Percentiles rank a stretch among this genome's conserved stretches.
These are phyloP conservation scores for Oreotrochilus melanogaster DNA, from an alignment of 2,113 vertebrate genomes.

Conservation along the genomic window DNA sequence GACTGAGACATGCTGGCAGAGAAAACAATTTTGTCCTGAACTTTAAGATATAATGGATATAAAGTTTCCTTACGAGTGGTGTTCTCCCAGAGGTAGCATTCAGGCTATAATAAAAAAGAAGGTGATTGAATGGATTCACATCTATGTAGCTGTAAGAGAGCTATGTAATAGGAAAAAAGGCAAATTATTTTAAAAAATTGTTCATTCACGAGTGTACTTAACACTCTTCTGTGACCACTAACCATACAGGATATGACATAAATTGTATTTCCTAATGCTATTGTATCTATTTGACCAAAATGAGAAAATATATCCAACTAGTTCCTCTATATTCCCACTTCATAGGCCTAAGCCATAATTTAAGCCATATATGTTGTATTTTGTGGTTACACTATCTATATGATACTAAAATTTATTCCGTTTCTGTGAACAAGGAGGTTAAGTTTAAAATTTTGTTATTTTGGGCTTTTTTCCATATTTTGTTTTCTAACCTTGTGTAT, in stretches of 20 bases:
- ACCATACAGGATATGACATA: not conserved
- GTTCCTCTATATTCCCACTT: not conserved
- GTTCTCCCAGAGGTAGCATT: slow-evolving; percentile 28
- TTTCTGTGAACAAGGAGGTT: not conserved
- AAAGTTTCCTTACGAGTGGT: not conserved
- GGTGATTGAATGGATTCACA: not conserved
- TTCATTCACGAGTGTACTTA: not conserved
- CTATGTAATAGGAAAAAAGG: not conserved
- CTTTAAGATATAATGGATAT: slow-evolving; percentile 7
- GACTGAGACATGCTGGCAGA: not conserved
- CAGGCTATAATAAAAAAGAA: not conserved
- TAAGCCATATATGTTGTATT: not conserved
- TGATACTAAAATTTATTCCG: not conserved
- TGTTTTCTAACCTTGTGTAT: not conserved
- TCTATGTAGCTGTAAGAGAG: not conserved
- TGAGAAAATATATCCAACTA: not conserved
- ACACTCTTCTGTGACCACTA: not conserved
- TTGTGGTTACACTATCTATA: not conserved
- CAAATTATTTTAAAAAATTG: not conserved
- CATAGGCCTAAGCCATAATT: not conserved
- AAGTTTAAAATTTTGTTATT: not conserved
- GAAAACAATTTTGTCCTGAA: not conserved
- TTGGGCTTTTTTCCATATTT: not conserved
- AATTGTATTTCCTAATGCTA: not conserved
- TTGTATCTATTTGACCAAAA: not conserved